phyloP scores from a whole-genome alignment of 2,113 vertebrate species.

The Hyperopisus bebe region DNA sequence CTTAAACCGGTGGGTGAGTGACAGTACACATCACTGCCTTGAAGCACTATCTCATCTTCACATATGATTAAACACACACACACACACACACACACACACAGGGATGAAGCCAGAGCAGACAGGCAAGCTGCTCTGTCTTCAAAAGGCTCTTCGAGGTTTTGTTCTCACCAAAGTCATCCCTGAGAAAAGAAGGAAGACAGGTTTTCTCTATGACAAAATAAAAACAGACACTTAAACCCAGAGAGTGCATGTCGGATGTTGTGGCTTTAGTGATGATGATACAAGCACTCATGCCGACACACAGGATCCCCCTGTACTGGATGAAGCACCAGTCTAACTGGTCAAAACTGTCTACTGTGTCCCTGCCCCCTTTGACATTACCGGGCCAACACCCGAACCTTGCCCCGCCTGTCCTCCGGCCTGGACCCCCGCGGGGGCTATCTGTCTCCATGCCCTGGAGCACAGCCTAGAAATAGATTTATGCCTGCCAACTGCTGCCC shows the following conservation, averaged over 20 bases:
- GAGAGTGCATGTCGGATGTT: not conserved
- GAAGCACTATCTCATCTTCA: constrained; percentile 28
- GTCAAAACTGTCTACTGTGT: not conserved
- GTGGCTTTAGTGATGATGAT: not conserved
- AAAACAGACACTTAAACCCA: not conserved
- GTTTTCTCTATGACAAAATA: not conserved
- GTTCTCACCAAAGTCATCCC: not conserved
- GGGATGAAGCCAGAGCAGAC: not conserved
- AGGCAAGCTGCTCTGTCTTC: not conserved
- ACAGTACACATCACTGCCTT: constrained; percentile 29
- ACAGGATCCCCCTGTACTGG: not conserved
- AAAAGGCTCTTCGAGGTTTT: not conserved
- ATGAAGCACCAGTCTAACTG: not conserved
- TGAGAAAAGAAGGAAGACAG: not conserved
- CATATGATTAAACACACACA: constrained; percentile 27
- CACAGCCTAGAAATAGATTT: constrained; percentile 61
- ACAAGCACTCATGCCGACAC: not conserved
- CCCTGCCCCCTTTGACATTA: constrained; percentile 11
- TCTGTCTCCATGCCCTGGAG: constrained; percentile 56
- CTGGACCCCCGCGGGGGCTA: constrained; percentile 52
- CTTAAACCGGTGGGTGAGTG: not conserved
- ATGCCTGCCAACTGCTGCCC: constrained; percentile 29
- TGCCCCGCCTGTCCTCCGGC: constrained; percentile 51
- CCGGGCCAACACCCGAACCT: constrained; percentile 36
- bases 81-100: not conserved